Evolutionary conservation across 2,797 vertebrate genomes (phyloP), one percentile per base, ranked within the genome.

Genomic region (Sebastes melanostomus): DNA sequence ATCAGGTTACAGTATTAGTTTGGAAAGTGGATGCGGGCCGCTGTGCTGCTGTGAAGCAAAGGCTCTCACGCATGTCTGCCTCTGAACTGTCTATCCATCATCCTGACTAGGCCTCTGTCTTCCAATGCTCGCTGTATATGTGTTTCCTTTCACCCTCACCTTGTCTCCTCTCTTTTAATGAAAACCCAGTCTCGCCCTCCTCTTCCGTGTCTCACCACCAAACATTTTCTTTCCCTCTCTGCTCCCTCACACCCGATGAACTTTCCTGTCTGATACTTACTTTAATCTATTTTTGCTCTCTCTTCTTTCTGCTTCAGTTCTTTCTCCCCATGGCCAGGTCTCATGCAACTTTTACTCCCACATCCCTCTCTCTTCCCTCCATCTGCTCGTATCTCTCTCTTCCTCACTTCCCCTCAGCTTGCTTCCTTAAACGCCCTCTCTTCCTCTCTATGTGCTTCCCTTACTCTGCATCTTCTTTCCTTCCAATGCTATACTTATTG

Each of bases 261-360:
- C 88, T 89, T 91, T 76, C 69, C 66, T 79, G 75, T 82, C 83
- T 86, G 80, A 86, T 86, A 81, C 84, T 87, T 88, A 82, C 88
- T 91, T 92, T 85, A 85, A 89, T 94, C 91, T 93, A 90, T 92
- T 93, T 92, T 91, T 89, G 82, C 81, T 75, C 89, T 80, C 83
- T 73, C 81, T 76, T 83, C 74, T 88, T 91, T 93, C 93, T 93
- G 91, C 91, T 81, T 93, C 89, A 88, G 78, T 91, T 91, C 86
- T 77, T 90, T 92, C 88, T 89, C 86, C 88, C 87, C 87, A 76
- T 91, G 87, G 91, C 85, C 87, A 85, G 84, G 89, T 91, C 89
- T 94, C 93, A 94, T 94, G 89, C 90, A 94, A 94, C 91, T 94
- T 94, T 94, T 93, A 95, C 89, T 92, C 86, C 76, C 89, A 87